A percentile compares a stretch with the other conserved stretches of the same genome.
Conservation (phyloP, 2,888 invertebrate species). For the Nycteola revayana region DNA sequence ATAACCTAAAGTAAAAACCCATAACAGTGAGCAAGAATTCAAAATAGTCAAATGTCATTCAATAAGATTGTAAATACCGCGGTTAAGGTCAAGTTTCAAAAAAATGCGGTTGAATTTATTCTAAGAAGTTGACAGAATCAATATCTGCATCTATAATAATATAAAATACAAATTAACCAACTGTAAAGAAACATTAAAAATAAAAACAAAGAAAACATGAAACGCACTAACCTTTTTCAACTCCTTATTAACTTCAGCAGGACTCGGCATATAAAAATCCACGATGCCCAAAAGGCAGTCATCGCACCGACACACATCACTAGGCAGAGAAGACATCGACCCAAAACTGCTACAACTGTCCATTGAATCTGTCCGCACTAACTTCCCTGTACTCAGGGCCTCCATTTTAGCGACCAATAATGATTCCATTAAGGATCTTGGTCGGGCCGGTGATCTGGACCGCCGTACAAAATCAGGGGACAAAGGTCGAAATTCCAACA, state of each 20-base stretch:
- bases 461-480: constrained; percentile 72
- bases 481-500: constrained; percentile 57
- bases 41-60: too few relatives aligned
- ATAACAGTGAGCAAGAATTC: too few relatives aligned
- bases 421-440: constrained; percentile 91
- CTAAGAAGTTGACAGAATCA: too few relatives aligned
- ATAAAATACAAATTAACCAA: too few relatives aligned
- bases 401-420: constrained; percentile 92
- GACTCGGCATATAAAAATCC: constrained; percentile 85
- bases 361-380: constrained; percentile 89
- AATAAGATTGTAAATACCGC: too few relatives aligned
- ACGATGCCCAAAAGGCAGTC: constrained; percentile 92
- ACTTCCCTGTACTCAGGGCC: constrained; percentile 80
- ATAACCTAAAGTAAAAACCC: too few relatives aligned
- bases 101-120: too few relatives aligned
- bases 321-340: constrained; percentile 85
- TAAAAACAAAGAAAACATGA: too few relatives aligned
- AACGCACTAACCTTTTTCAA: constrained; percentile 83
- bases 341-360: constrained; percentile 88
- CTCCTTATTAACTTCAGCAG: constrained; percentile 73
- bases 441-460: constrained; percentile 80
- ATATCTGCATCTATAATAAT: too few relatives aligned
- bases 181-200: too few relatives aligned
- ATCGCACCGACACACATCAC: constrained; percentile 91
- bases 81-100: too few relatives aligned